Percentiles rank a stretch among this genome's conserved stretches.
Evolutionary conservation across 2,797 vertebrate genomes (phyloP).

Genomic region (Acrossocheilus wenchowensis): DNA sequence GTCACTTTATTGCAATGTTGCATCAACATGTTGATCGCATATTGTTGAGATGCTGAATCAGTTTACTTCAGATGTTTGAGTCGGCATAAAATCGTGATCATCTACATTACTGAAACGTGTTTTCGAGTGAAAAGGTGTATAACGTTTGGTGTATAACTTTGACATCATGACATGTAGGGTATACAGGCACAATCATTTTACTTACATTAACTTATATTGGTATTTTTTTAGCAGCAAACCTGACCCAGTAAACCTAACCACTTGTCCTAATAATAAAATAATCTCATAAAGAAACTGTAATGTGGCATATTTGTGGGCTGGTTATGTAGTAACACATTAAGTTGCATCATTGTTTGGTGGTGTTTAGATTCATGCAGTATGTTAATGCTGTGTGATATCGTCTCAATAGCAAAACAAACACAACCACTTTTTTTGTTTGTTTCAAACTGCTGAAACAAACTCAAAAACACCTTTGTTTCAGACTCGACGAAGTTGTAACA

Average conservation of each 20-base stretch:
- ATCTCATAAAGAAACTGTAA: no score
- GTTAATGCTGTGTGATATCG: background rate
- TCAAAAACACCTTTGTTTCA: background rate
- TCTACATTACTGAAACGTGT: background rate
- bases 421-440: background rate
- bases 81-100: background rate
- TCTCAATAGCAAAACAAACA: background rate
- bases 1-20: constrained; percentile 8
- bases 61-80: background rate
- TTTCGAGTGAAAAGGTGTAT: background rate
- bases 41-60: background rate
- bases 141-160: background rate
- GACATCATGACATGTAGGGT: background rate
- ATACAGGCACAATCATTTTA: background rate
- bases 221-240: background rate
- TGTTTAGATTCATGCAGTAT: background rate
- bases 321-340: background rate
- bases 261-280: background rate
- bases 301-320: background rate
- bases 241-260: background rate
- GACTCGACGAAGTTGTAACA: no score
- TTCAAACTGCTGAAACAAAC: background rate
- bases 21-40: background rate
- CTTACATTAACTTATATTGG: background rate
- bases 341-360: background rate